Evolutionary conservation across 1,140 invertebrate species (phyloP), one percentile per base, ranked within the genome.

Genomic region (Chionoecetes opilio): DNA sequence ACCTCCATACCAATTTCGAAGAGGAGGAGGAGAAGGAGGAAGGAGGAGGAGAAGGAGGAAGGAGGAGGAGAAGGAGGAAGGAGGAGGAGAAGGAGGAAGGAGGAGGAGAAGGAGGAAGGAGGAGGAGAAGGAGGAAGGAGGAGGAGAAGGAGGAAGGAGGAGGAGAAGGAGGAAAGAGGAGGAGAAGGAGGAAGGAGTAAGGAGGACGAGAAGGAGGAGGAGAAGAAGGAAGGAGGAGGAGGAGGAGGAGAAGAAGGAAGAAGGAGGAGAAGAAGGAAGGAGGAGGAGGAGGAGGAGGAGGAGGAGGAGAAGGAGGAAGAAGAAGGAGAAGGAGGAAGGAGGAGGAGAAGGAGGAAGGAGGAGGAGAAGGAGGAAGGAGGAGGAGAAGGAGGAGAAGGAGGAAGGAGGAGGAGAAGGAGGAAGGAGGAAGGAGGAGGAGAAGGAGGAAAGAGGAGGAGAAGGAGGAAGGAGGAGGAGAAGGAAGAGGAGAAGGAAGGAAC

Each of bases 1-100:
- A 90, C 88, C 46, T 90, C 46, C 46, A 90, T 90, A 90, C 88
- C 88, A 90, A 90, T 90, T 90, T 90, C 88, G 34, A 38, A 38
- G 88, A 90, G 46, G 88, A 41, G 38, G 46, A 90, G 46, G 34
- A 90, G 63, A 26, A 75, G 63, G 63, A 75, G 63, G 63, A 75
- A 26, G 63, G n/a, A 8, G 63, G n/a, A 21, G 63, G 26, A 21
- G 21, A 75, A 26, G 63, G n/a, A n/a, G 11, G 11, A 26, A 26
- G 21, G 21, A 21, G 63, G 63, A 75, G 26, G 63, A 26, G 63
- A 75, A 21, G 63, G n/a, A 75, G 21, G n/a, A 26, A n/a, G 11
- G 63, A 21, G 63, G 21, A 1, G 63, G 63, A 75, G 63, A 21
- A 75, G n/a, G 63, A 75, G 21, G 21, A 75, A 3, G n/a, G 11